Base-by-base conservation (phyloP, 1,140 invertebrate species). In the Drosophila mojavensis region DNA sequence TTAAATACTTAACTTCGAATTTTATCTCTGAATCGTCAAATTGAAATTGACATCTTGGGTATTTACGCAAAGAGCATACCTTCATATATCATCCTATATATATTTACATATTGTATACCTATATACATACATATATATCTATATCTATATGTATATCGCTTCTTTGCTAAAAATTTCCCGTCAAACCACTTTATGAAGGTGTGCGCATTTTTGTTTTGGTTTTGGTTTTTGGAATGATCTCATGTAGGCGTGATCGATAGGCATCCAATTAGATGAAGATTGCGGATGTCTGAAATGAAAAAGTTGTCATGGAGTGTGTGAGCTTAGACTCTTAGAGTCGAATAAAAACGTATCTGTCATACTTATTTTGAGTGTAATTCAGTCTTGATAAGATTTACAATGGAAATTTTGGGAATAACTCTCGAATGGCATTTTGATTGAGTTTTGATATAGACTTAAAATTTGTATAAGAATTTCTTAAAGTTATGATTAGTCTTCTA, bases 191-290 rank as follows among this genome's bases (percentile, higher is more conserved):
- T 60, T 53, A 60, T n/a, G 26, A n/a, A 41, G 17, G 26, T 58
- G 20, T 51, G n/a, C 33, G 30, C n/a, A 17, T 26, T 28, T 54
- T 66, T 13, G 33, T 9, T 33, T 33, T 33, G 33, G 33, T 36
- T 36, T 36, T 36, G 0, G 33, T 39, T 39, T 33, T 33, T 33
- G 5, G 6, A 66, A 66, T 68, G 43, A 56, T 5, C 51, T 61
- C 33, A 41, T 13, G 70, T 61, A 50, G 64, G 50, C 58, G 70
- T 67, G 41, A 61, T 61, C 43, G 56, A 51, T 61, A 45, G 51
- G 28, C 30, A 66, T 59, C 55, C 63, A 58, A 54, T 60, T 66
- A 55, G 50, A 3, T 5, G 3, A 13, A 61, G 24, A 54, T 54
- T 53, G 33, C 9, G 20, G 11, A 51, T 41, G 15, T 41, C 6